phyloP scores from a whole-genome alignment of 2,888 invertebrate genomes.

The Linyphia triangularis region DNA sequence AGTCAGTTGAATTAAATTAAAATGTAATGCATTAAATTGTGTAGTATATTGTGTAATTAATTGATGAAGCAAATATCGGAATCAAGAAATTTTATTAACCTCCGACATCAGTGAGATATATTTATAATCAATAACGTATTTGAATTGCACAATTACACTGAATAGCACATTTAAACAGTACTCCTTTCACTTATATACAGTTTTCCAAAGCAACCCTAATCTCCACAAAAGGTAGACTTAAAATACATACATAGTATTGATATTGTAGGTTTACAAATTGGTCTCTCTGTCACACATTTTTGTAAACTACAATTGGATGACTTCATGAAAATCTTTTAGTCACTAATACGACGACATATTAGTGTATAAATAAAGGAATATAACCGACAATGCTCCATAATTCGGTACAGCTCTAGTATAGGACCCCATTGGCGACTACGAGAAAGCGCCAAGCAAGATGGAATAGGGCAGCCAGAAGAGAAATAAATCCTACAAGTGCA shows the following conservation, averaged over 20 bases:
- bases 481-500: too few relatives aligned
- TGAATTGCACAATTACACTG: conserved; percentile 65
- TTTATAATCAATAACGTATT: conserved; percentile 39
- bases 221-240: neutral
- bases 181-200: conserved; percentile 27
- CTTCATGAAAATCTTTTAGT: too few relatives aligned
- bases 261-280: neutral
- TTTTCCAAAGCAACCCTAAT: conserved; percentile 24
- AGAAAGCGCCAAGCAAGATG: too few relatives aligned
- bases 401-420: too few relatives aligned
- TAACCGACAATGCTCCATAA: too few relatives aligned
- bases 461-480: too few relatives aligned
- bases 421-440: too few relatives aligned
- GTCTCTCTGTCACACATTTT: neutral
- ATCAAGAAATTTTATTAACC: conserved; percentile 54
- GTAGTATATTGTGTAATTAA: too few relatives aligned
- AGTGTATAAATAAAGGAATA: too few relatives aligned
- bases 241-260: neutral
- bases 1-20: too few relatives aligned
- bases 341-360: too few relatives aligned
- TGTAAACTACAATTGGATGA: conserved; percentile 7
- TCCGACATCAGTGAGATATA: conserved; percentile 21
- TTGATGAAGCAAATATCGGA: conserved; percentile 5
- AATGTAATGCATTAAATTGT: too few relatives aligned
- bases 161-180: conserved; percentile 42